These are phyloP conservation scores for Phalloptychus januarius DNA, from an alignment of 2,797 vertebrate genomes.

Conservation along the genomic window DNA sequence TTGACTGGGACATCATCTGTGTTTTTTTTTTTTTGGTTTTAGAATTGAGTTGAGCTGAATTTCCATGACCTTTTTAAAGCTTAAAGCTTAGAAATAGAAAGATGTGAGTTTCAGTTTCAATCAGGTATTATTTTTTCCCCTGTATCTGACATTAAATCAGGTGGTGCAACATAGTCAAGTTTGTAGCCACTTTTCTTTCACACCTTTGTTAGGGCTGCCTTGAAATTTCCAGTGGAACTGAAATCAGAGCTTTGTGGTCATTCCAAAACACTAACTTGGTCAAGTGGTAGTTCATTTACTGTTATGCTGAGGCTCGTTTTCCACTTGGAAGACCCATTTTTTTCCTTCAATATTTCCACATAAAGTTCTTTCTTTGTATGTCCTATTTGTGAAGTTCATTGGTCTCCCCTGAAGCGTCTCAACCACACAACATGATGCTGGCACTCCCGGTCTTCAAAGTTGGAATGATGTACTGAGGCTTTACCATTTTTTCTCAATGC, in stretches of 20 bases:
- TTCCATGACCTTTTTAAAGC: constrained; percentile 15
- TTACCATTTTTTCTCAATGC: not conserved
- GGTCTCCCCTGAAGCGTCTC: not conserved
- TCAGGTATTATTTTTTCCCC: not conserved
- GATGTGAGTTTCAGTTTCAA: not conserved
- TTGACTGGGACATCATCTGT: constrained; percentile 22
- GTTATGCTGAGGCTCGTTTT: not conserved
- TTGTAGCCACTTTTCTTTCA: not conserved
- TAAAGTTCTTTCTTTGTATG: not conserved
- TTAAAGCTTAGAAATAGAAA: constrained; percentile 1
- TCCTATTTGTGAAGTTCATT: not conserved
- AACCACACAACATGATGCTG: not conserved
- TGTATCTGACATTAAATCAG: not conserved
- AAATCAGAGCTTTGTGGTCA: not conserved
- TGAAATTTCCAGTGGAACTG: not conserved
- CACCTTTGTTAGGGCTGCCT: not conserved
- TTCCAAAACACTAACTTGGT: not conserved
- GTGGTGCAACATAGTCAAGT: not conserved
- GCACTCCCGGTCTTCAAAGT: not conserved
- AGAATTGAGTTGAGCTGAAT: constrained; percentile 12
- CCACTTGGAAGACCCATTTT: not conserved
- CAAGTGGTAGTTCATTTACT: not conserved
- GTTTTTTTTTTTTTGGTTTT: constrained; percentile 26
- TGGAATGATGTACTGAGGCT: not conserved
- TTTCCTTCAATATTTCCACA: not conserved